phyloP scores from a whole-genome alignment of 2,113 vertebrate genomes.

The Mohoua ochrocephala region DNA sequence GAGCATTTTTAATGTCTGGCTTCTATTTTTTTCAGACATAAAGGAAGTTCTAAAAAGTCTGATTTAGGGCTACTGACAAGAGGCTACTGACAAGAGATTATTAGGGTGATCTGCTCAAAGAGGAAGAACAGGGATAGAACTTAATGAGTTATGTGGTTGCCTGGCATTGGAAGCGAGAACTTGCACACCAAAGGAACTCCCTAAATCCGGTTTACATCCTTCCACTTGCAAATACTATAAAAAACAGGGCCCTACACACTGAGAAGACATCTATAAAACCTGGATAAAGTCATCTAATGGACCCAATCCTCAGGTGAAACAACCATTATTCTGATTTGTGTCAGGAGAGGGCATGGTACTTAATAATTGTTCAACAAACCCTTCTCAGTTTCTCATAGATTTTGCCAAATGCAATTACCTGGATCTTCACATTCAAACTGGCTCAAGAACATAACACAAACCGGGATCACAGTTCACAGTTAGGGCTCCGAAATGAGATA shows the following conservation, averaged over 20 bases:
- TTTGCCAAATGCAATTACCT: background rate
- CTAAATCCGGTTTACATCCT: background rate
- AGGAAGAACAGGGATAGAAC: background rate
- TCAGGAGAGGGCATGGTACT: background rate
- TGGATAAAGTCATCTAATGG: background rate
- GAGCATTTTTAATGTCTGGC: background rate
- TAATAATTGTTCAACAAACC: background rate
- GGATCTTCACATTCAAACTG: background rate
- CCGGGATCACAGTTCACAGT: background rate
- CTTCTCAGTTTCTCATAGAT: background rate
- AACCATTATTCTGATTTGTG: background rate
- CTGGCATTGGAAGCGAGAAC: background rate
- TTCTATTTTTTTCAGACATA: background rate
- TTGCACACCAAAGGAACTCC: rapidly evolving
- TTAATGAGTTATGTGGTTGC: background rate
- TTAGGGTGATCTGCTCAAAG: background rate
- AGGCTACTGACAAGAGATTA: too few relatives aligned
- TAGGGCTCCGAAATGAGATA: background rate
- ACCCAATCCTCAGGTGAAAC: background rate
- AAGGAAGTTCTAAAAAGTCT: background rate
- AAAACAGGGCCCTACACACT: background rate
- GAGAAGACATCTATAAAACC: background rate
- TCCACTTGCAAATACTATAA: background rate
- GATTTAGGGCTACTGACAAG: background rate
- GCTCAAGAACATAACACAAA: background rate